Evolutionary conservation across 2,888 invertebrate species (phyloP).

Genomic region (Gibbula magus): DNA sequence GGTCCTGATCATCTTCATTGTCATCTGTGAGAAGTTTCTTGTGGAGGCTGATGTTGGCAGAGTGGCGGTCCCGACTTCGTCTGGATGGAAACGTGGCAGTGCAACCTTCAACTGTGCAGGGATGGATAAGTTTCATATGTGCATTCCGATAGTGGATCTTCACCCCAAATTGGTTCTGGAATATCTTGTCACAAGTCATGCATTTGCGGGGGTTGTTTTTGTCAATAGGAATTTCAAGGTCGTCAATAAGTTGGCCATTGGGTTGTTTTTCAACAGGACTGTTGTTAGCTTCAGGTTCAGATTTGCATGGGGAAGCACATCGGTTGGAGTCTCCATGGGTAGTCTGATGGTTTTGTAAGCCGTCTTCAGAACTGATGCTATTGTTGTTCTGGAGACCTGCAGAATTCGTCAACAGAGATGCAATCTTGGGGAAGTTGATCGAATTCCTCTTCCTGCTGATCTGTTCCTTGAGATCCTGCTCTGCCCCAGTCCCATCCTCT

Average conservation of each 20-base stretch:
- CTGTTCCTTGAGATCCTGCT: constrained; percentile 22
- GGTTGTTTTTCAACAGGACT: constrained; percentile 40
- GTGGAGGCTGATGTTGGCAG: constrained; percentile 92
- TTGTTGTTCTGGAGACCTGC: neutral
- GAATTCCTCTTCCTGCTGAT: constrained; percentile 34
- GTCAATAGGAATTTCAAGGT: constrained; percentile 84
- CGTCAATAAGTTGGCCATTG: constrained; percentile 35
- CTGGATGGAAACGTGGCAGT: constrained; percentile 96
- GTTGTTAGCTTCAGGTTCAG: constrained; percentile 46
- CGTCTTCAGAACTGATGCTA: constrained; percentile 1
- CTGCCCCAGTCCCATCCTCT: constrained; percentile 30
- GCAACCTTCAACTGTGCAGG: constrained; percentile 95
- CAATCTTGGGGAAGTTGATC: constrained; percentile 54
- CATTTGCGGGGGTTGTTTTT: constrained; percentile 93
- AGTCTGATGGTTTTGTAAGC: neutral
- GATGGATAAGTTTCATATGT: constrained; percentile 95
- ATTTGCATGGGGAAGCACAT: constrained; percentile 76
- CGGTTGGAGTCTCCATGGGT: neutral
- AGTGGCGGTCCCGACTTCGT: constrained; percentile 92
- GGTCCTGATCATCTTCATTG: constrained; percentile 36
- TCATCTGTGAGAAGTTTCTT: constrained; percentile 83
- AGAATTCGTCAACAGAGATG: constrained; percentile 48
- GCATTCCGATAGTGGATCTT: constrained; percentile 97
- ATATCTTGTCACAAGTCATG: constrained; percentile 92
- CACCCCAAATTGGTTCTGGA: constrained; percentile 93